Evolutionary conservation across 1,140 invertebrate genomes (phyloP), one percentile per base, ranked within the genome.

Genomic region (Megalopta genalis): DNA sequence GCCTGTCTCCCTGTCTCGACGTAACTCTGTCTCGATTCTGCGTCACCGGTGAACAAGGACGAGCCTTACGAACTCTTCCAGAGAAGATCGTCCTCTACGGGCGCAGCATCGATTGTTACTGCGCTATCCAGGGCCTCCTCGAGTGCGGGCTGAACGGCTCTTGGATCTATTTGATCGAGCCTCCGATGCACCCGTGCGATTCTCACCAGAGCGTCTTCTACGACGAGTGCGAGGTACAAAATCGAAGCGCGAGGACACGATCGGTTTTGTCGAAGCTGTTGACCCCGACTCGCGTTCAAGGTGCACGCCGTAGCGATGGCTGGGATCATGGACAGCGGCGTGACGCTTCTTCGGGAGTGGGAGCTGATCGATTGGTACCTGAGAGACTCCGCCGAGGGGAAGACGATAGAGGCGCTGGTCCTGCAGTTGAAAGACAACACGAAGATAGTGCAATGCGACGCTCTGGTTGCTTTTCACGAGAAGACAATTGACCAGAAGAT

Each of bases 41-140:
- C 12, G 8, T 42, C 12, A 8, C 12, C 12, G 2, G 12, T 46
- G 14, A 46, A 46, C 10, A 2, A 46, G 2, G 2, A 18, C 49
- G 14, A 18, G 3, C 5, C 3, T 16, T 16, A 14, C 49, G 49
- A 18, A 16, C 49, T n/a, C 42, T 73, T 69, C 12, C 8, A 93
- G 93, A 90, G 67, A 85, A 64, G 14, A 93, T 96, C 32, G 87
- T 96, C 0, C 93, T 96, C 3, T 95, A 95, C 86, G 95, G 95
- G 2, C 91, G 94, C 54, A 94, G 92, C 78, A 86, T 96, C 27
- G 94, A 95, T 79, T 94, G 94, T 12, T 95, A 95, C 80, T 93
- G 92, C 67, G 94, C 94, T 66, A 86, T 96, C 3, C 91, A 93
- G 12, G 94, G 93, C 2, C 87, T 96, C 4, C 82, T 95, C 0